Conservation (phyloP, 1,140 invertebrate genomes). For the Reticulitermes speratus region DNA sequence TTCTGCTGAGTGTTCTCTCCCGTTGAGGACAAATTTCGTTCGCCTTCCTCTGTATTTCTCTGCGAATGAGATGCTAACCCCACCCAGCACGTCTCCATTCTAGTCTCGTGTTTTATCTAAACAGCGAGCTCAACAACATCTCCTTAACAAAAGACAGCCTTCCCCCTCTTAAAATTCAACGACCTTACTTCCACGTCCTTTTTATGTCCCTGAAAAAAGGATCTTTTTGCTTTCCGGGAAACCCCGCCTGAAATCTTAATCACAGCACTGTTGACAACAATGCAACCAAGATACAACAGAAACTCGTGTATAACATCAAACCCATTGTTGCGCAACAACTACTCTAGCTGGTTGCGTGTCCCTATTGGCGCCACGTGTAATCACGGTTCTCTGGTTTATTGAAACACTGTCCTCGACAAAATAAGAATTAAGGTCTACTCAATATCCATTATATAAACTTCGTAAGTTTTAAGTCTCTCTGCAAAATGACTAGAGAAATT, state of each 20-base stretch:
- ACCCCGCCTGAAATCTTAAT: slow-evolving; percentile 15
- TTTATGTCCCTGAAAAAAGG: not conserved
- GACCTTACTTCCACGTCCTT: slow-evolving; percentile 5
- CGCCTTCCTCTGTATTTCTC: not conserved
- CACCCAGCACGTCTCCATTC: not conserved
- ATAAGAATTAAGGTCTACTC: no score
- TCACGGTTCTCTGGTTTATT: no score
- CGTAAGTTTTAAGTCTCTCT: no score
- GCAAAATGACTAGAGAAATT: no score
- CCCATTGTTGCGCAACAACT: not conserved
- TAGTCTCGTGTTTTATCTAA: not conserved
- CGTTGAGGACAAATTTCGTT: not conserved
- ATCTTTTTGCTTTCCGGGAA: not conserved
- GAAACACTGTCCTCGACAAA: no score
- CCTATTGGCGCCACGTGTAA: not conserved
- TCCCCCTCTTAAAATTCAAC: not conserved
- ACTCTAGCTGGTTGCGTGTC: not conserved
- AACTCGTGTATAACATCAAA: not conserved
- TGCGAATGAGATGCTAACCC: not conserved
- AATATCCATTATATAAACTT: no score
- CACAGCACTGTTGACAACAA: not conserved
- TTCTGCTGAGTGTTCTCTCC: no score
- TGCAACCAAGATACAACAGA: not conserved
- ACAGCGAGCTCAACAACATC: not conserved
- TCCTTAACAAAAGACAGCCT: not conserved